phyloP scores from a whole-genome alignment of 2,797 vertebrate genomes.

The Hyperoplus lanceolatus region DNA sequence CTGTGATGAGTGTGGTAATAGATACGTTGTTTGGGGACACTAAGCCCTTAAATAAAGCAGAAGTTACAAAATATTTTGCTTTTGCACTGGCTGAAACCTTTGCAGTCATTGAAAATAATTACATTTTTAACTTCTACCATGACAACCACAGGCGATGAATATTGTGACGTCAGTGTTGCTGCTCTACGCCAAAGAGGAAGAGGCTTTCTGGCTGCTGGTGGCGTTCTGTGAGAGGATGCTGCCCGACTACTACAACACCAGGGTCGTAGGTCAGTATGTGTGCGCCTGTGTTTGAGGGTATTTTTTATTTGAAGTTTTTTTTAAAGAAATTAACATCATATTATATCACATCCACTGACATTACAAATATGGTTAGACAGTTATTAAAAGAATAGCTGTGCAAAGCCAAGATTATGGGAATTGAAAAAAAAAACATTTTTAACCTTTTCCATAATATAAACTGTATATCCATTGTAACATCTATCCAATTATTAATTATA shows the following conservation, averaged over 20 bases:
- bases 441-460: not conserved
- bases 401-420: no score
- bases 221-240: constrained; percentile 97
- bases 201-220: constrained; percentile 97
- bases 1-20: no score
- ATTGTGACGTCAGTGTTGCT: constrained; percentile 97
- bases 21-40: no score
- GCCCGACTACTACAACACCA: constrained; percentile 98
- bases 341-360: no score
- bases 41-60: no score
- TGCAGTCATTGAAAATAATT: not conserved
- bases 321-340: no score
- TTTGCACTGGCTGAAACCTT: constrained; percentile 10
- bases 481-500: no score
- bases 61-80: not conserved
- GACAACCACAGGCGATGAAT: constrained; percentile 93
- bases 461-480: no score
- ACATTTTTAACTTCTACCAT: constrained; percentile 11
- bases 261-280: constrained; percentile 92
- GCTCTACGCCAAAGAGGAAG: constrained; percentile 97
- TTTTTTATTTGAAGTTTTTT: not conserved
- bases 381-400: no score
- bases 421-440: not conserved
- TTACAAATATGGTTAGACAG: no score
- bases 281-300: not conserved